Evolutionary conservation across 2,113 vertebrate species (phyloP).

Genomic region (Motacilla alba): DNA sequence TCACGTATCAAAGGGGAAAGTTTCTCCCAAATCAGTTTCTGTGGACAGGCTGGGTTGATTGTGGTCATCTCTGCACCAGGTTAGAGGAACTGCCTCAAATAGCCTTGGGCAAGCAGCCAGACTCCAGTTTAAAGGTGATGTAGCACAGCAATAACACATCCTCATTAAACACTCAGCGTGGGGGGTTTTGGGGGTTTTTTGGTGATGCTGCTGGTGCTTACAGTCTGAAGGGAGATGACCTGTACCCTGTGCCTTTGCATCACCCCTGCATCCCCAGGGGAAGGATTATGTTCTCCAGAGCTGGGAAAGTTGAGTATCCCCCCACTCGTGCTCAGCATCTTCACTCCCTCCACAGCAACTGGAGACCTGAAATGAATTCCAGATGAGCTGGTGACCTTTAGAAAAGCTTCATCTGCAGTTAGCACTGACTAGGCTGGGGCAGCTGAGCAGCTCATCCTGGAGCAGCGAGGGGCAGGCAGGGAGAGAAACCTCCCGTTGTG

Average conservation of each 20-base stretch:
- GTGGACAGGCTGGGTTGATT: neutral
- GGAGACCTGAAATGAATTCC: neutral
- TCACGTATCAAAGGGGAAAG: neutral
- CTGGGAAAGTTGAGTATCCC: neutral
- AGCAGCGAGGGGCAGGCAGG: fast-evolving
- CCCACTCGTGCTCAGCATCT: neutral
- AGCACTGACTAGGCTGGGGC: neutral
- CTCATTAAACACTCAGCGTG: fast-evolving
- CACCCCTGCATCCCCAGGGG: fast-evolving
- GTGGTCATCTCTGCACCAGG: fast-evolving
- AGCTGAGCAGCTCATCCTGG: neutral
- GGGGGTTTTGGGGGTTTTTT: fast-evolving
- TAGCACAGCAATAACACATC: neutral
- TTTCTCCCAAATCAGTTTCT: neutral
- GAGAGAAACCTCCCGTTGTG: neutral
- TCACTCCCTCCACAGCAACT: neutral
- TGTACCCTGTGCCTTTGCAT: neutral
- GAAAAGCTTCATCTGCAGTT: neutral
- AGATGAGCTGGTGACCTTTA: neutral
- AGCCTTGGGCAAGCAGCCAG: fast-evolving
- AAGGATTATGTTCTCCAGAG: neutral
- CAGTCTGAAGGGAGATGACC: neutral
- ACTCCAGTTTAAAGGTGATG: neutral
- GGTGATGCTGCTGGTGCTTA: neutral
- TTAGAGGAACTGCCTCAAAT: neutral